Evolutionary conservation across 2,888 invertebrate species (phyloP).

Genomic region (Strigamia crassipes): DNA sequence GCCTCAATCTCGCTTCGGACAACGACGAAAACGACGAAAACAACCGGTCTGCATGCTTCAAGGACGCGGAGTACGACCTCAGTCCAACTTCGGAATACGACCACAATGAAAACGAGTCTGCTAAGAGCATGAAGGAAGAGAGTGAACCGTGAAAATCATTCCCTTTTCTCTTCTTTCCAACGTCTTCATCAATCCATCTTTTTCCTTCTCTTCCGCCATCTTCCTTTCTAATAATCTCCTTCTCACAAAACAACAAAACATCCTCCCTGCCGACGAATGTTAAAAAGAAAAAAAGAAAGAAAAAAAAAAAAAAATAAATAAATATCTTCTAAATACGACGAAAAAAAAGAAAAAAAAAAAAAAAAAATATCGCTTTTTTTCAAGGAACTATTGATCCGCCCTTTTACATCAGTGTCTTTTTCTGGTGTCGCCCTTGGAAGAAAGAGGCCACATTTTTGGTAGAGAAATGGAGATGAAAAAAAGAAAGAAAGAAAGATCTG

Average conservation of each 20-base stretch:
- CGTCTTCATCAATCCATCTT: not conserved
- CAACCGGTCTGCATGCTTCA: slow-evolving; percentile 85
- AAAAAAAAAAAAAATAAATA: not conserved
- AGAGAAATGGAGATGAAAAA: not conserved
- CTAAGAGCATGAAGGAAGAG: not conserved
- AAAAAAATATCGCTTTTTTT: not conserved
- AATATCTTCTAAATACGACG: not conserved
- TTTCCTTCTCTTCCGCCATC: not conserved
- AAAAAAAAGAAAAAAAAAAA: not conserved
- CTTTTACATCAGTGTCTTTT: slow-evolving; percentile 16
- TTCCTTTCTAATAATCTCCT: not conserved
- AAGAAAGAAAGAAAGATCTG: not conserved
- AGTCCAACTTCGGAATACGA: slow-evolving; percentile 64
- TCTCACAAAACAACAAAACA: not conserved
- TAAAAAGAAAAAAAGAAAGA: not conserved
- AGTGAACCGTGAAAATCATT: slow-evolving; percentile 16
- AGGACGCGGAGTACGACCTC: slow-evolving; percentile 63
- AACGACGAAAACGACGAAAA: slow-evolving; percentile 63
- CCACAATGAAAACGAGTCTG: slow-evolving; percentile 81
- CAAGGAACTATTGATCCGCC: slow-evolving; percentile 14
- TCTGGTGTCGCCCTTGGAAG: slow-evolving; percentile 10
- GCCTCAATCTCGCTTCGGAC: not conserved
- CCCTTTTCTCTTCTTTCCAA: not conserved
- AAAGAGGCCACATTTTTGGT: not conserved
- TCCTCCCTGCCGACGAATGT: not conserved